Evolutionary conservation across 2,797 vertebrate genomes (phyloP).

Genomic region (Bryconaethiops microstoma): DNA sequence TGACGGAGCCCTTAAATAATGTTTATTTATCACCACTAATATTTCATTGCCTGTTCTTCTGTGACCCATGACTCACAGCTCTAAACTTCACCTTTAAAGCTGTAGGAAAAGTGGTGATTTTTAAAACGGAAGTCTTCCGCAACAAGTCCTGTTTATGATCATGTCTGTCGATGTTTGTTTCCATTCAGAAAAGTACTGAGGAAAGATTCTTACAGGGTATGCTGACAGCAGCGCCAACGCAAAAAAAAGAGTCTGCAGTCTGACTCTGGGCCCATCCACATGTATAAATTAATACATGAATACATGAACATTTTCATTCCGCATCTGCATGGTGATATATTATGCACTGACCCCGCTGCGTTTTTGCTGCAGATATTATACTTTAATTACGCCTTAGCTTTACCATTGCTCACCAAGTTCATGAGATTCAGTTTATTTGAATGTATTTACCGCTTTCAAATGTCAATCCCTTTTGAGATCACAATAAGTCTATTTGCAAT

Average conservation of each 20-base stretch:
- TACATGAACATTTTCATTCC: constrained; percentile 73
- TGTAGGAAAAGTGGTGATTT: constrained; percentile 4
- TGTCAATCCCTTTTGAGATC: constrained; percentile 75
- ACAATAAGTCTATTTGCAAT: constrained; percentile 74
- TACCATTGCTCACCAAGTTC: constrained; percentile 71
- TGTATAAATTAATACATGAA: constrained; percentile 76
- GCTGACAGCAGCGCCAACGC: background rate
- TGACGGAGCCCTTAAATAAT: constrained; percentile 86
- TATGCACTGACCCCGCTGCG: constrained; percentile 68
- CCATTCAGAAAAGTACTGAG: no score
- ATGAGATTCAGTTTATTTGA: constrained; percentile 51
- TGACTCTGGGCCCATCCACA: constrained; percentile 58
- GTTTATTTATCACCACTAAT: constrained; percentile 83
- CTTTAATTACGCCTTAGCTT: constrained; percentile 77
- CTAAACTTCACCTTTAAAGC: constrained; percentile 21
- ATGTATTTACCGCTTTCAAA: constrained; percentile 75
- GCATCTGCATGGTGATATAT: constrained; percentile 75
- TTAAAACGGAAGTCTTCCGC: background rate
- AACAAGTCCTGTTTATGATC: background rate
- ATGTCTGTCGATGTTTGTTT: background rate
- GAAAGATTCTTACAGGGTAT: background rate
- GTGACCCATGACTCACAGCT: constrained; percentile 59
- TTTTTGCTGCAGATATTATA: constrained; percentile 71
- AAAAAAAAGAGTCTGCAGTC: constrained; percentile 9
- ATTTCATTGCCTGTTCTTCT: constrained; percentile 74